Percentiles rank a stretch among this genome's conserved stretches.
Evolutionary conservation across 2,797 vertebrate genomes (phyloP).

Genomic region (Anguilla anguilla): DNA sequence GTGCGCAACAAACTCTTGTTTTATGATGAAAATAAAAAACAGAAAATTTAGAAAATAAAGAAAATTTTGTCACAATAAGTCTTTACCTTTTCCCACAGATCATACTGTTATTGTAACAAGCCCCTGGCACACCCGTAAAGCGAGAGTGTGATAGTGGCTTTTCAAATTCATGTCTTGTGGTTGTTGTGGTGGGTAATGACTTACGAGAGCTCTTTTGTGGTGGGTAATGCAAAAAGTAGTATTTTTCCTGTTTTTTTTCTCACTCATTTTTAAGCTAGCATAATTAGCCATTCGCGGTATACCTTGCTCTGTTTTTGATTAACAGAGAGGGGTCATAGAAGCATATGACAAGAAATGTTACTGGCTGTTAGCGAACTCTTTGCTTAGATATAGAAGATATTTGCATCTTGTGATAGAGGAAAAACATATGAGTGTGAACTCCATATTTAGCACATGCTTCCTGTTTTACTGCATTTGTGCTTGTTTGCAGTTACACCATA

Average conservation of each 20-base stretch:
- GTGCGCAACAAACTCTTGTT: background rate
- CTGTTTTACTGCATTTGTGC: background rate
- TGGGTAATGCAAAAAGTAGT: background rate
- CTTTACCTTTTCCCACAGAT: background rate
- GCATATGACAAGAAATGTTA: background rate
- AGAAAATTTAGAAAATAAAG: too few relatives aligned
- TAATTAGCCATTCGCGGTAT: constrained; percentile 62
- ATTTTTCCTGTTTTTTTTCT: constrained; percentile 30
- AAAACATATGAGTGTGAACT: constrained; percentile 18
- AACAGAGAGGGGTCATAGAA: constrained; percentile 42
- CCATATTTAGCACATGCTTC: background rate
- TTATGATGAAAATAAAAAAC: background rate
- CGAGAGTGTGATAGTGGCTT: constrained; percentile 53
- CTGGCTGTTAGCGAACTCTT: background rate
- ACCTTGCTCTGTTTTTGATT: constrained; percentile 69
- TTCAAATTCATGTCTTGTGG: constrained; percentile 63
- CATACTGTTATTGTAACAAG: background rate
- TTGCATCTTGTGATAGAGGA: background rate
- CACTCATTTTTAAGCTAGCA: constrained; percentile 70
- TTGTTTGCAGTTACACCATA: background rate
- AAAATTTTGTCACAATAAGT: background rate
- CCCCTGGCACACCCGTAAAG: background rate
- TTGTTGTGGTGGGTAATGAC: constrained; percentile 49
- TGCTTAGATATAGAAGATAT: background rate
- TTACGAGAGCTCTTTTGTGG: background rate